Evolutionary conservation across 2,797 vertebrate genomes (phyloP).

Genomic region (Masticophis lateralis): DNA sequence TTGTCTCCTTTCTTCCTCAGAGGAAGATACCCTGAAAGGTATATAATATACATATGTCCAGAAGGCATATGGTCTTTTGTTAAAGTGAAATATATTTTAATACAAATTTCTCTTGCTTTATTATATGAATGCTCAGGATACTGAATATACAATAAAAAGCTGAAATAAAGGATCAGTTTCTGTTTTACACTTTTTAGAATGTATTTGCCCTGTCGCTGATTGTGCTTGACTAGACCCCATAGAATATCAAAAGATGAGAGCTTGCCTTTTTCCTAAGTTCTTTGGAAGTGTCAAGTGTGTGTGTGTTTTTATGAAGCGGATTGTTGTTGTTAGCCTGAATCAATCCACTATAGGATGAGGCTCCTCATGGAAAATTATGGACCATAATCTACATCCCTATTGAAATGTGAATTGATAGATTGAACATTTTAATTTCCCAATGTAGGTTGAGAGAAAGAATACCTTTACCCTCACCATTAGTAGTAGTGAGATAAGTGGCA

Average conservation of each 20-base stretch:
- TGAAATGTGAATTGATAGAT: background rate
- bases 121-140: background rate
- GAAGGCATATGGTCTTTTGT: background rate
- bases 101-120: background rate
- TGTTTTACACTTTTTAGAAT: background rate
- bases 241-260: background rate
- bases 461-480: background rate
- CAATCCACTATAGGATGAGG: background rate
- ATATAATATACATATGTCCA: background rate
- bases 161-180: background rate
- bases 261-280: background rate
- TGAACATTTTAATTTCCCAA: background rate
- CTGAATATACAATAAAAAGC: background rate
- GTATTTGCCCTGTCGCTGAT: background rate
- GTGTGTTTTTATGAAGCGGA: background rate
- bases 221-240: background rate
- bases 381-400: background rate
- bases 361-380: background rate
- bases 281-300: background rate
- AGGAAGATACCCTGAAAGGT: constrained; percentile 73
- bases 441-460: background rate
- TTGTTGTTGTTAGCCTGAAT: background rate
- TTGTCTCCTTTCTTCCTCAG: constrained; percentile 69
- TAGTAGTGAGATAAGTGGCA: background rate
- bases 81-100: background rate